phyloP scores from a whole-genome alignment of 2,113 vertebrate genomes.

The Scolopax mira region DNA sequence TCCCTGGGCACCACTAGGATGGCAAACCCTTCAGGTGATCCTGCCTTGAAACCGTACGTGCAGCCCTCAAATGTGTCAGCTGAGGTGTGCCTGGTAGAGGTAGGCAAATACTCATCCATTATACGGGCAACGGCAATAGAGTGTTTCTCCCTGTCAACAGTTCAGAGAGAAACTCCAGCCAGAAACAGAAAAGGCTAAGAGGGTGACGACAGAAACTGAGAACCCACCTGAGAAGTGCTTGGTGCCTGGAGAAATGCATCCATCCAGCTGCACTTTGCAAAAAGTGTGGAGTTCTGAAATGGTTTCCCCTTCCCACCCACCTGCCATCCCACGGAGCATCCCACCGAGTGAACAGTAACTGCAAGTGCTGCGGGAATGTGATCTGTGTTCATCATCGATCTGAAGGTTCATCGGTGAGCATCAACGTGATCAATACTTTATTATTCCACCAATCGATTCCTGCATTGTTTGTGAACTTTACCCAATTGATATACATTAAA shows the following conservation, averaged over 20 bases:
- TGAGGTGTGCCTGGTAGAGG: neutral
- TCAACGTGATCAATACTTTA: constrained; percentile 18
- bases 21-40: neutral
- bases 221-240: rapidly evolving
- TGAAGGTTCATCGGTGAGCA: neutral
- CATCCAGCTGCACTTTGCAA: neutral
- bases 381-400: neutral
- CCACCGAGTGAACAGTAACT: neutral
- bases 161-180: neutral
- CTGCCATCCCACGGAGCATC: neutral
- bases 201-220: neutral
- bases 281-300: neutral
- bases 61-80: neutral
- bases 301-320: neutral
- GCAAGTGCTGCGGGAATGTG: neutral
- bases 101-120: neutral
- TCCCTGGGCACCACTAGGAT: no score
- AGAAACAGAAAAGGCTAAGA: neutral
- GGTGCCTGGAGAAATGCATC: neutral
- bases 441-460: constrained; percentile 35
- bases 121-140: neutral
- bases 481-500: constrained; percentile 18
- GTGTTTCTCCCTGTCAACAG: neutral
- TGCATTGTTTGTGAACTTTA: constrained; percentile 4
- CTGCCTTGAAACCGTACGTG: neutral